Evolutionary conservation across 2,113 vertebrate species (phyloP), one percentile per base, ranked within the genome.

Genomic region (Gulo gulo): DNA sequence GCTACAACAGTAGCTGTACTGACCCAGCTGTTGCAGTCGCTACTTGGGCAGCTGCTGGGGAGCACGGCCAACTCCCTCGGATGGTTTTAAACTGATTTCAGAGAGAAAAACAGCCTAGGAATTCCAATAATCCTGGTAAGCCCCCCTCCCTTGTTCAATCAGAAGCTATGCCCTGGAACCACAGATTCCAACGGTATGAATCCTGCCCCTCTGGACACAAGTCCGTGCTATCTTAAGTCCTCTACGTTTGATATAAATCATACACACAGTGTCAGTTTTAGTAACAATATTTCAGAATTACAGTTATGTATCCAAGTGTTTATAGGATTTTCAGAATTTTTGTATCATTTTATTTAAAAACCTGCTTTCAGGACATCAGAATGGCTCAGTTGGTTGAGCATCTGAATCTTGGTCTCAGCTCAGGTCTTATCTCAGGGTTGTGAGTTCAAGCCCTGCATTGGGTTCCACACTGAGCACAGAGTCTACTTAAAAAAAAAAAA

Each of bases 21-120:
- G 71, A 85, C 74, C 94, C 97, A 95, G 96, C 92, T 86, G 95
- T 78, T 96, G 63, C n/a, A 45, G 74, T 82, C 67, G 90, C 80
- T 83, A 31, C 74, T 80, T 78, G 10, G 59, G 39, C 95, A 97
- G 95, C 90, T 95, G 89, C 92, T 96, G 90, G 79, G 59, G 61
- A 61, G 55, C 79, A 34, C 57, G 81, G 87, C 90, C 92, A 91
- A 82, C 26, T 78, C 73, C 84, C 73, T 88, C 15, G 0, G 63
- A 92, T 91, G 67, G 34, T n/a, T 97, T 91, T 73, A 82, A 92
- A 92, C 45, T 80, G 84, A 89, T 74, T 92, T 85, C 80, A 92
- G 55, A 85, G 52, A 67, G 63, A 94, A 94, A 94, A 91, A 50
- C 24, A 81, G 71, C 34, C 74, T 61, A 65, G 8, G 59, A 79